These are phyloP conservation scores for Balaenoptera acutorostrata DNA, from an alignment of 2,113 vertebrate species.

Conservation along the genomic window DNA sequence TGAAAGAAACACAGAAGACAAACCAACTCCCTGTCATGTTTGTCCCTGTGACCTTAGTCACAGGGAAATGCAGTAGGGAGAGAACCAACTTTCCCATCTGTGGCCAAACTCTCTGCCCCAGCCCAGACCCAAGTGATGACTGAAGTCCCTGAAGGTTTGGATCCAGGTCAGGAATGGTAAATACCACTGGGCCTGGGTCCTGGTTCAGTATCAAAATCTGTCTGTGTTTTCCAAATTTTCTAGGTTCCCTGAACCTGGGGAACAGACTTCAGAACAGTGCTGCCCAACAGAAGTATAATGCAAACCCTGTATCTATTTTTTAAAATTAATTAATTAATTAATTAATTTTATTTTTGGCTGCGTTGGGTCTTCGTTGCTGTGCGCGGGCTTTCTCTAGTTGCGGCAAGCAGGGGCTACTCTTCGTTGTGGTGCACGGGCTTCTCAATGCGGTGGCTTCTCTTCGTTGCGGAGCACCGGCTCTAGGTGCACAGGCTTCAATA, in stretches of 20 bases:
- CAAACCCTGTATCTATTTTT: not conserved
- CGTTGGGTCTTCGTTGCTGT: no score
- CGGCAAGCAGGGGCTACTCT: no score
- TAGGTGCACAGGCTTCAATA: no score
- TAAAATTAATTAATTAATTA: not conserved
- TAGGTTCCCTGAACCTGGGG: not conserved
- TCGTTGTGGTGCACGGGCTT: no score
- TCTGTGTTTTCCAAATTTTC: not conserved
- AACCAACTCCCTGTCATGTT: not conserved
- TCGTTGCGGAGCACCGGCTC: no score
- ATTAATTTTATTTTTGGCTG: not conserved
- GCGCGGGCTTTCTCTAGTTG: no score
- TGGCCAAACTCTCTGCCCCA: not conserved
- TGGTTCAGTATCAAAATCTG: not conserved
- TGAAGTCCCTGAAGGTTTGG: not conserved
- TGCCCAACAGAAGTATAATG: not conserved
- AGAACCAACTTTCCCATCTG: not conserved
- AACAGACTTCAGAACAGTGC: not conserved
- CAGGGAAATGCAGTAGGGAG: not conserved
- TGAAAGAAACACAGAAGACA: constrained; percentile 15
- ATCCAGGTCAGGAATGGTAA: not conserved
- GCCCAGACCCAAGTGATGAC: not conserved
- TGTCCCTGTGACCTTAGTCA: not conserved
- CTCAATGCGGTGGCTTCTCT: no score
- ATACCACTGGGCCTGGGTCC: not conserved